Evolutionary conservation across 2,797 vertebrate species (phyloP), one percentile per base, ranked within the genome.

Genomic region (Gymnoscopelus braueri): DNA sequence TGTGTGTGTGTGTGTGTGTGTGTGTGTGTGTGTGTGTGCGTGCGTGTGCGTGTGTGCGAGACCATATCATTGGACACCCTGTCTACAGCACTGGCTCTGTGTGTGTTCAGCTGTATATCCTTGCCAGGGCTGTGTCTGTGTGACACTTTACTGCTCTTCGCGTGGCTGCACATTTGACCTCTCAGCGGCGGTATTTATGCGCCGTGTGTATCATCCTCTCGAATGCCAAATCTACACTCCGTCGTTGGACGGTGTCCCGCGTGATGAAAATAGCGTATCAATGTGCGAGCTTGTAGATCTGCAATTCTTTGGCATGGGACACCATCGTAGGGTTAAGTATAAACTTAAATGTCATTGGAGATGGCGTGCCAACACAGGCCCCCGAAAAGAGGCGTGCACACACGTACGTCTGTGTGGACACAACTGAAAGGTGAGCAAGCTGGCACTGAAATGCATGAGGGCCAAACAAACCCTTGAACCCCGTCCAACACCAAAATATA

Each of bases 291-390:
- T 9, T 44, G 39, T 10, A 9, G 39, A 35, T 44, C 3, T 44
- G 39, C 39, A 9, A 44, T 44, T 44, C 39, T 8, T 44, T 44
- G 39, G 39, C 39, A 44, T 2, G 39, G 39, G 8, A 44, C 39
- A 44, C 6, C 11, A 19, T 52, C 35, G 26, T 62, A 23, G 7
- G 6, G 44, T 63, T 44, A 44, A 9, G 39, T 44, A 9, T 44
- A 44, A 44, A 44, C 7, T 79, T 87, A 90, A 91, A 91, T 89
- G 84, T 89, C 88, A 90, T 50, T 72, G 76, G 72, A 83, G 80
- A 87, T 81, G 78, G 74, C 68, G 49, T 69, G 60, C 53, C 67
- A 79, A 61, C 57, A 75, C 26, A 83, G 35, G 57, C 64, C 74
- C 70, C 69, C 49, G 77, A 77, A 61, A 83, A 53, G 51, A 78